phyloP scores from a whole-genome alignment of 2,113 vertebrate species.

The Junco hyemalis region DNA sequence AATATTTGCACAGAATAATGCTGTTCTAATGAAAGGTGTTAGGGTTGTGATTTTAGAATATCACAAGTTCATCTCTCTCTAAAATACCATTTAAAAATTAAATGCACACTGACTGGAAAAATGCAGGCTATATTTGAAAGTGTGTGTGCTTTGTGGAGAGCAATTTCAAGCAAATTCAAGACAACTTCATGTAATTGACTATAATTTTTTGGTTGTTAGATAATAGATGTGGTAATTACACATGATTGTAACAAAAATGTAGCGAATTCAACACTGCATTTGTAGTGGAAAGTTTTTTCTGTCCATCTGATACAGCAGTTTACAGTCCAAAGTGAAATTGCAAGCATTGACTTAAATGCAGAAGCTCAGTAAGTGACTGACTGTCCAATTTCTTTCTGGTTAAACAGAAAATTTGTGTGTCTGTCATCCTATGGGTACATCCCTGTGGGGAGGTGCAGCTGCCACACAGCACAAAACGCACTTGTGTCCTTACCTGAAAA shows the following conservation, averaged over 20 bases:
- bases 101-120: not conserved
- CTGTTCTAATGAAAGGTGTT: not conserved
- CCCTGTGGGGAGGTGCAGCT: accelerated
- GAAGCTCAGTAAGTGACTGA: not conserved
- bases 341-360: not conserved
- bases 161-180: not conserved
- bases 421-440: not conserved
- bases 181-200: not conserved
- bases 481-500: not conserved
- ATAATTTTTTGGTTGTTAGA: not conserved
- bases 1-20: not conserved
- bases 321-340: not conserved
- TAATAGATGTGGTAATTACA: not conserved
- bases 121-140: not conserved
- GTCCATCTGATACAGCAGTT: not conserved
- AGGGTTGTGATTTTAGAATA: not conserved
- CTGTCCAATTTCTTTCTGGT: not conserved
- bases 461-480: not conserved
- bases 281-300: not conserved
- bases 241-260: not conserved
- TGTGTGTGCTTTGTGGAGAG: not conserved
- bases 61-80: not conserved
- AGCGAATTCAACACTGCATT: not conserved
- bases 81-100: not conserved
- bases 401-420: not conserved